These are phyloP conservation scores for Sinella curviseta DNA, from an alignment of 1,140 invertebrate species.

Conservation along the genomic window DNA sequence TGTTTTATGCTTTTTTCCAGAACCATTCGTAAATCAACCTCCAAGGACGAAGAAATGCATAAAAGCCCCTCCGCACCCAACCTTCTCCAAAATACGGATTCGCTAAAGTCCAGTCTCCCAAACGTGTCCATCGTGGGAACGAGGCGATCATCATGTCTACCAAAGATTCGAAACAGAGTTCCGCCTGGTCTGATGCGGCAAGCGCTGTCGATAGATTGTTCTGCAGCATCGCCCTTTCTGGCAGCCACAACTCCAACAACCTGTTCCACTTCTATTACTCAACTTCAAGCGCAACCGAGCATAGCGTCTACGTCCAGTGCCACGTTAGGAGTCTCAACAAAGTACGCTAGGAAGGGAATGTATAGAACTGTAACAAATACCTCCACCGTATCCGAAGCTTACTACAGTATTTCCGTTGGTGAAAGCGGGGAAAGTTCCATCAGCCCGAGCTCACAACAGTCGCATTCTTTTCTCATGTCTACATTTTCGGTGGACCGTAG, in stretches of 20 bases:
- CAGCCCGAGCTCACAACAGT: conserved; percentile 23
- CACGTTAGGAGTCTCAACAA: background rate
- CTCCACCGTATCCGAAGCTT: conserved; percentile 36
- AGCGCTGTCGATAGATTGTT: conserved; percentile 46
- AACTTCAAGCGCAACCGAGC: background rate
- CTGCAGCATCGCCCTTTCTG: conserved; percentile 34
- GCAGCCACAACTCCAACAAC: conserved; percentile 14
- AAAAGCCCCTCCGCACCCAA: conserved; percentile 45
- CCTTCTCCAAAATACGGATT: conserved; percentile 13
- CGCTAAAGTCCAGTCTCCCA: conserved; percentile 1
- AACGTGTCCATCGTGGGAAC: conserved; percentile 28
- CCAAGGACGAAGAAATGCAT: conserved; percentile 45
- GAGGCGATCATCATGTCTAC: conserved; percentile 37
- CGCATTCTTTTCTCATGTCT: conserved; percentile 24
- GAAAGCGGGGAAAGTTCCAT: conserved; percentile 25
- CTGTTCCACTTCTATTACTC: background rate
- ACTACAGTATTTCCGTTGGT: conserved; percentile 32
- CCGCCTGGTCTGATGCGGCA: conserved; percentile 41
- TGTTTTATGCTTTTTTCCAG: conserved; percentile 29
- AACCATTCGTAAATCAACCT: conserved; percentile 44
- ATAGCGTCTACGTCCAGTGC: conserved; percentile 1
- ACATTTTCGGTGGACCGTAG: conserved; percentile 29
- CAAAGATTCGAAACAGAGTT: conserved; percentile 37
- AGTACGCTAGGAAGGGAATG: conserved; percentile 31
- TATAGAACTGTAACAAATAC: conserved; percentile 30